Evolutionary conservation across 2,888 invertebrate genomes (phyloP).

Genomic region (Clepsis dumicolana): DNA sequence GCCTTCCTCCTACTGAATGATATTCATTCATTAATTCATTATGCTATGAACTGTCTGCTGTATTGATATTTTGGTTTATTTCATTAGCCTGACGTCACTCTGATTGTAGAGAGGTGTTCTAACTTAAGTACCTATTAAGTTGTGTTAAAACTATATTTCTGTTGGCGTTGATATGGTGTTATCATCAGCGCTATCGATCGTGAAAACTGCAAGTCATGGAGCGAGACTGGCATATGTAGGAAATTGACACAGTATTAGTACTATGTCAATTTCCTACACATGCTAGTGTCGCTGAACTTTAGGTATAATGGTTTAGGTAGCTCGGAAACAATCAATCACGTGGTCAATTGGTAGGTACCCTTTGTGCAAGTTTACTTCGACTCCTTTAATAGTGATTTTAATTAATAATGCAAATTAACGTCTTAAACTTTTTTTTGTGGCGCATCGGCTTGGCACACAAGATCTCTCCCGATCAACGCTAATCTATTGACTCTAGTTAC

Average conservation of each 20-base stretch:
- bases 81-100: slow-evolving; percentile 21
- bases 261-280: too few relatives aligned
- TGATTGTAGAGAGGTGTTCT: background rate
- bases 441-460: too few relatives aligned
- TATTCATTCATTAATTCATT: background rate
- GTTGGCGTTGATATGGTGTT: background rate
- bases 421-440: background rate
- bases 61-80: background rate
- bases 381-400: too few relatives aligned
- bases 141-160: slow-evolving; percentile 5
- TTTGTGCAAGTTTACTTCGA: background rate
- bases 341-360: background rate
- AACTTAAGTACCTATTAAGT: background rate
- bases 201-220: slow-evolving; percentile 26
- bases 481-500: too few relatives aligned
- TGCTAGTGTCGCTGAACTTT: too few relatives aligned
- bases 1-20: background rate
- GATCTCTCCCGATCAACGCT: too few relatives aligned
- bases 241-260: background rate
- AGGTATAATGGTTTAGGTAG: too few relatives aligned
- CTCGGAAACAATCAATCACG: background rate
- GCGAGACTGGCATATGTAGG: background rate
- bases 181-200: background rate
- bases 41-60: background rate
- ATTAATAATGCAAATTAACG: too few relatives aligned